Base-by-base conservation (phyloP, 2,888 invertebrate genomes). In the Leptogaster cylindrica region DNA sequence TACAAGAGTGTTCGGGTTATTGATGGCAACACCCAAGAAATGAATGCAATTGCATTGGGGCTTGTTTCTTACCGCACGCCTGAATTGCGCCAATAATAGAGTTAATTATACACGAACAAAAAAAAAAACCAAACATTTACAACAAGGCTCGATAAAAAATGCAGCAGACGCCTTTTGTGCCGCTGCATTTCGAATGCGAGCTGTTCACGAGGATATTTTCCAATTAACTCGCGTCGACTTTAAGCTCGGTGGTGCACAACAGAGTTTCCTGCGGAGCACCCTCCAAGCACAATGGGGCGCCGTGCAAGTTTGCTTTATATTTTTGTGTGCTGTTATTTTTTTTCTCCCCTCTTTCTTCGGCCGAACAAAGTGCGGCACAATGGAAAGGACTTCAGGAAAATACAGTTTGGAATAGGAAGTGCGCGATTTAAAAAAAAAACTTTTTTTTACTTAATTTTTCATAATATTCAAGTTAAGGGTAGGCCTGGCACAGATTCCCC, bases 221-320 rank as follows among this genome's bases (percentile, higher is more conserved):
- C 61, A 61, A 61, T 61, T 61, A 61, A 61, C 61, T 61, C 44
- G 16, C 44, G 44, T n/a, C n/a, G 61, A 41, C 28, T 61, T 61
- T 44, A 61, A 44, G 61, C 61, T 61, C 25, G 27, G 44, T 23
- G 14, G 20, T 20, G 14, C 6, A 16, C 10, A 25, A 20, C 46
- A 23, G 25, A n/a, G 4, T n/a, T 25, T 20, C 50, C 50, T 16
- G 14, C 27, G 51, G 14, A 16, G 20, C 28, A 44, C 18, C 16
- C 61, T 28, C 27, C 44, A 61, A 61, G 25, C 44, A 61, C 61
- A 61, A 61, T 61, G 61, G 44, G 61, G 23, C 31, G 41, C 61
- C 61, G 61, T 27, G 41, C 44, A 61, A 61, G 61, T 61, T 61
- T 61, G 44, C 61, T 28, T 61, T 61, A 44, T 50, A n/a, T n/a